These are phyloP conservation scores for Protodeltote pygarga DNA, from an alignment of 2,888 invertebrate species.

Conservation along the genomic window DNA sequence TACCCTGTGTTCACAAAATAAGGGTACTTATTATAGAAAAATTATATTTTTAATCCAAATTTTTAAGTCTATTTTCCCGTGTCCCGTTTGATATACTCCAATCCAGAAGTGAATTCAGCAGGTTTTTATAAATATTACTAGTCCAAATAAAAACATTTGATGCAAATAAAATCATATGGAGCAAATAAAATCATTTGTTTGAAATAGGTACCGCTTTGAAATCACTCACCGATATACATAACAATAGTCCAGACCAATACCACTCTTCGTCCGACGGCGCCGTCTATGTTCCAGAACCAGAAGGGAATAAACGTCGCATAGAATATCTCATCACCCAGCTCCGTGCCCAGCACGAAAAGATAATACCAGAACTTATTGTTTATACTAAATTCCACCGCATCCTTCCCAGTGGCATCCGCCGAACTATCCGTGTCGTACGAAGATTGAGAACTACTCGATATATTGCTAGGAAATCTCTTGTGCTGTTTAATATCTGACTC, in stretches of 20 bases:
- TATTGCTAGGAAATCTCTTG: constrained; percentile 76
- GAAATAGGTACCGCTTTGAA: too few species aligned
- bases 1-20: background rate
- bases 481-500: constrained; percentile 67
- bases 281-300: constrained; percentile 98
- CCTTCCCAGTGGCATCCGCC: constrained; percentile 66
- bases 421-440: constrained; percentile 77
- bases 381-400: constrained; percentile 83
- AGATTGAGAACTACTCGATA: constrained; percentile 73
- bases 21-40: background rate
- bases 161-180: too few species aligned
- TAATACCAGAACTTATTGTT: constrained; percentile 94
- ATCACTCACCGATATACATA: constrained; percentile 92
- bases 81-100: too few species aligned
- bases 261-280: constrained; percentile 93
- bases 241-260: constrained; percentile 93
- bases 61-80: too few species aligned
- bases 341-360: constrained; percentile 94
- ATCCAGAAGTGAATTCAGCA: too few species aligned
- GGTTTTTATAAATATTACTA: too few species aligned
- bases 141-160: too few species aligned
- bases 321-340: constrained; percentile 96
- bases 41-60: too few species aligned
- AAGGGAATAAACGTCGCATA: constrained; percentile 97
- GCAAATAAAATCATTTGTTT: too few species aligned